Evolutionary conservation across 2,113 vertebrate genomes (phyloP).

Genomic region (Thymallus thymallus): DNA sequence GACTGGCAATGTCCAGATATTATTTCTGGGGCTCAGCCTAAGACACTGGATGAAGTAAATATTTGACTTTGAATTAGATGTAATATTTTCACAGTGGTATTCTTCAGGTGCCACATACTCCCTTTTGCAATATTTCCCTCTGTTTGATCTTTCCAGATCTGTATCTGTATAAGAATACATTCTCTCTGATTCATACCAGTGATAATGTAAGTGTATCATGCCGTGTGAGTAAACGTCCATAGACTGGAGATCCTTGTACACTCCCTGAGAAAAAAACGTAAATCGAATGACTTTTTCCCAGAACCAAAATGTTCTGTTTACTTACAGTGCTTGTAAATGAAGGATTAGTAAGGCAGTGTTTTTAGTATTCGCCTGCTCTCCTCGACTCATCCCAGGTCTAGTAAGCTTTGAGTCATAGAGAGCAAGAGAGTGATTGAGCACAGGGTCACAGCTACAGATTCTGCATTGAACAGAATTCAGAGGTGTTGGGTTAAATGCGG

Average conservation of each 20-base stretch:
- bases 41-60: neutral
- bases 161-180: too few species aligned
- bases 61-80: neutral
- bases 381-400: neutral
- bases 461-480: neutral
- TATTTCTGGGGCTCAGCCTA: too few species aligned
- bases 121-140: neutral
- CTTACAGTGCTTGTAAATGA: neutral
- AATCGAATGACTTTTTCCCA: neutral
- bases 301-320: neutral
- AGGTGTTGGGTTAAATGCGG: too few species aligned
- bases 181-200: neutral
- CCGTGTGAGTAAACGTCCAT: neutral
- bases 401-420: slow-evolving; percentile 39
- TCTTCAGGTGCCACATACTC: neutral
- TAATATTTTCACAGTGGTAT: neutral
- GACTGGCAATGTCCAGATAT: too few species aligned
- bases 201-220: neutral
- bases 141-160: neutral
- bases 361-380: neutral
- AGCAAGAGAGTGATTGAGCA: slow-evolving; percentile 8
- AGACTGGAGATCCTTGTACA: neutral
- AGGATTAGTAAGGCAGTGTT: neutral
- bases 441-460: neutral
- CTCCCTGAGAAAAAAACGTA: neutral